Evolutionary conservation across 92 coral and sea anemone genomes (phyloP).

Genomic region (Palythoa caribaeorum): DNA sequence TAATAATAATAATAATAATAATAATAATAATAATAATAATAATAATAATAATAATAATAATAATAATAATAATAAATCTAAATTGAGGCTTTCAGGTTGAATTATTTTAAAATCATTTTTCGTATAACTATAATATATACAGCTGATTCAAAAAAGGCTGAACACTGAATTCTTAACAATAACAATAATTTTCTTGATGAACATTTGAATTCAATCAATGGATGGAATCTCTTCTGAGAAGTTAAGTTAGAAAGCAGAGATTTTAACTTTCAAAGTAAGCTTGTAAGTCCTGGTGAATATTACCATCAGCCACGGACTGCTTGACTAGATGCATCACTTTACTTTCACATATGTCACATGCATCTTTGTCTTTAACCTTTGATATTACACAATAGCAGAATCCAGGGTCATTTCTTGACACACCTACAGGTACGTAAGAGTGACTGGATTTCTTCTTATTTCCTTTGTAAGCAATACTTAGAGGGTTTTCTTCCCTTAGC

Average conservation of each 20-base stretch:
- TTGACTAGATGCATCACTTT: neutral
- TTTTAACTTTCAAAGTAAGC: neutral
- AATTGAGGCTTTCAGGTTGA: neutral
- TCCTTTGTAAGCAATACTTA: slow-evolving; percentile 30
- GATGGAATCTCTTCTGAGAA: no score
- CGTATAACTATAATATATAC: neutral
- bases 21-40: no score
- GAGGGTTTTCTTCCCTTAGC: slow-evolving; percentile 35
- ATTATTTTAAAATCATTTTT: neutral
- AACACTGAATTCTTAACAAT: neutral
- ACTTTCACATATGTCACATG: neutral
- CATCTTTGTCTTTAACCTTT: neutral
- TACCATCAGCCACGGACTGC: neutral
- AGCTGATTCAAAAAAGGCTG: neutral
- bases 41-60: no score
- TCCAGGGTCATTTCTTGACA: slow-evolving; percentile 18
- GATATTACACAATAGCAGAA: slow-evolving; percentile 34
- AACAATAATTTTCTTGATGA: neutral
- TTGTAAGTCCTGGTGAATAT: neutral
- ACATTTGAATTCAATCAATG: no score
- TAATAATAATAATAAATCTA: no score
- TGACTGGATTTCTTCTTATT: slow-evolving; percentile 24
- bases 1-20: no score
- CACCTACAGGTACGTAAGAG: slow-evolving; percentile 24
- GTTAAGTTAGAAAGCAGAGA: neutral